Evolutionary conservation across 2,888 invertebrate genomes (phyloP).

Genomic region (Zhuqinia jingwanae): DNA sequence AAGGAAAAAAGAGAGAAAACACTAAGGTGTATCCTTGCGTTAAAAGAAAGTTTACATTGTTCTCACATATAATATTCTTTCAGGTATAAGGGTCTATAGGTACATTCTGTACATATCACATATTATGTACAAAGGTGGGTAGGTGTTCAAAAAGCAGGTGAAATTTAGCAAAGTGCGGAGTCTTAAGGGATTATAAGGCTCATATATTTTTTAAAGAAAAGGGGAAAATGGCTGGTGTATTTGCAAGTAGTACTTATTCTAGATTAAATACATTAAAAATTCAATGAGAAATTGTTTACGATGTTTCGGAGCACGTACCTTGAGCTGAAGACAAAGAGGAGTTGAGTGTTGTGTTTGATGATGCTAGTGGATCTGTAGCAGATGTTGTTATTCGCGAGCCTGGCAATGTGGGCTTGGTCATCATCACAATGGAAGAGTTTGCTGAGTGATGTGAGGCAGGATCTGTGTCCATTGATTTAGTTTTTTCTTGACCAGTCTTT

Average conservation of each 20-base stretch:
- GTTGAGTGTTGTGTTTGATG: conserved; percentile 54
- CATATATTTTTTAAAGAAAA: conserved; percentile 15
- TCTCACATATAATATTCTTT: neutral
- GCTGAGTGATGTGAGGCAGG: conserved; percentile 13
- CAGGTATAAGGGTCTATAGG: neutral
- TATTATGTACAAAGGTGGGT: too few species aligned
- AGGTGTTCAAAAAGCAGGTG: neutral
- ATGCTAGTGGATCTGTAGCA: conserved; percentile 35
- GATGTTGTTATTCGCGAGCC: conserved; percentile 44
- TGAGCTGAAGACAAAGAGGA: conserved; percentile 28
- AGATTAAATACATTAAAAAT: conserved; percentile 51
- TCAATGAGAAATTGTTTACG: conserved; percentile 50
- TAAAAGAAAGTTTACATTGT: neutral
- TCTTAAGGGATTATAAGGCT: conserved; percentile 5
- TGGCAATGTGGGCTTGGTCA: conserved; percentile 41
- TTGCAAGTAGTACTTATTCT: conserved; percentile 27
- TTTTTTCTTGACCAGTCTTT: conserved; percentile 59
- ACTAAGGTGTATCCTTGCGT: too few species aligned
- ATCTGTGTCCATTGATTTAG: conserved; percentile 31
- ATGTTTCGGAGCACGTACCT: conserved; percentile 51
- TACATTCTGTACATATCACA: neutral
- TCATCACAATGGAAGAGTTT: conserved; percentile 36
- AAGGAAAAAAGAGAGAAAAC: too few species aligned
- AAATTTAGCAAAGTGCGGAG: conserved; percentile 14
- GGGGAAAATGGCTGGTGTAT: conserved; percentile 4